Evolutionary conservation across 2,797 vertebrate species (phyloP).

Genomic region (Rhinichthys osculus): DNA sequence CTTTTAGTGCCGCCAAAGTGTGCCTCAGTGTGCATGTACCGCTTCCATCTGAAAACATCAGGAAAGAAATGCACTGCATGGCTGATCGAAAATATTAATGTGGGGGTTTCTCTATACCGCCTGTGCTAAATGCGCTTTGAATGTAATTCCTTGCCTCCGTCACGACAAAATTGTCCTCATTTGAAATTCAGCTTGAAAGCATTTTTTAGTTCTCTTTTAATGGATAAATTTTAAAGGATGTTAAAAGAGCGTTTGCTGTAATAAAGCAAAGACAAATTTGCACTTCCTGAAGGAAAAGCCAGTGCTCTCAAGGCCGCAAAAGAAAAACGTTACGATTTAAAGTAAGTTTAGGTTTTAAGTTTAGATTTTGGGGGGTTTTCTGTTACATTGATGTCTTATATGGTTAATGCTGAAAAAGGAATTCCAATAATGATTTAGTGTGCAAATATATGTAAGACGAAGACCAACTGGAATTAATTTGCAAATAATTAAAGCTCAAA

Average conservation of each 20-base stretch:
- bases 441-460: neutral
- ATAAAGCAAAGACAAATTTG: conserved; percentile 33
- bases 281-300: neutral
- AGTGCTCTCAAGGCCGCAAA: neutral
- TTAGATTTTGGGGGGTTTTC: too few relatives aligned
- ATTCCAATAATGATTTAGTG: neutral
- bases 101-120: conserved; percentile 38
- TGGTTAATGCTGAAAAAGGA: neutral
- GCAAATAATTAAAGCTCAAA: neutral
- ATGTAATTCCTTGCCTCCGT: conserved; percentile 42
- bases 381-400: neutral
- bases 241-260: conserved; percentile 37
- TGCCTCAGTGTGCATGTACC: conserved; percentile 14
- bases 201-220: conserved; percentile 41
- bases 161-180: conserved; percentile 39
- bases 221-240: conserved; percentile 29
- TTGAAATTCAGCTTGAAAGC: conserved; percentile 45
- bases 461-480: neutral
- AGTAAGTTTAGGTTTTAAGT: neutral
- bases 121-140: conserved; percentile 47
- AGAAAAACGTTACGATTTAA: conserved; percentile 5
- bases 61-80: conserved; percentile 38
- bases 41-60: conserved; percentile 35
- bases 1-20: conserved; percentile 50
- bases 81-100: conserved; percentile 50